These are phyloP conservation scores for Equus quagga DNA, from an alignment of 2,113 vertebrate genomes.

Conservation along the genomic window DNA sequence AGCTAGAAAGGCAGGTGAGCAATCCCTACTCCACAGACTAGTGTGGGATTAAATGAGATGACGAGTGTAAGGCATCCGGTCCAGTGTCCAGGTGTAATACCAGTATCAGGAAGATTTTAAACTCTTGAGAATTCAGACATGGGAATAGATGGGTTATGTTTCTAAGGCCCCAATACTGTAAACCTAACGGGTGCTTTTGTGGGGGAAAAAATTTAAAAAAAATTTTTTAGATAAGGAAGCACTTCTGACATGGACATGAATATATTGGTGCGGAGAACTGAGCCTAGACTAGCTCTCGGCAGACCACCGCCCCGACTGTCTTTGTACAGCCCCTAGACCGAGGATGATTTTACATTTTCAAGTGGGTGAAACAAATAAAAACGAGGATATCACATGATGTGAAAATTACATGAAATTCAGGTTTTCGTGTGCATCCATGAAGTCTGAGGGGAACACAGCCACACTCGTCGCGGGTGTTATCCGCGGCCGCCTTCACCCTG, in stretches of 20 bases:
- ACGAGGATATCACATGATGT: not conserved
- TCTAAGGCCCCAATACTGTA: not conserved
- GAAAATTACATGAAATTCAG: slow-evolving; percentile 8
- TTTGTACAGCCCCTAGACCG: not conserved
- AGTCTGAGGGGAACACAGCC: no score
- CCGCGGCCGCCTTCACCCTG: accelerated
- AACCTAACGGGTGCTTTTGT: not conserved
- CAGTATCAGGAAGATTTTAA: not conserved
- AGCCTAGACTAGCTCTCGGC: not conserved
- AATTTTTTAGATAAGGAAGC: not conserved
- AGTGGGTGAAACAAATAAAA: slow-evolving; percentile 33
- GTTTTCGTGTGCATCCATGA: not conserved
- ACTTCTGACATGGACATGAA: not conserved
- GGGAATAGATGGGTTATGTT: not conserved
- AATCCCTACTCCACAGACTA: not conserved
- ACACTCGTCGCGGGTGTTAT: accelerated
- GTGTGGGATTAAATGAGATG: not conserved
- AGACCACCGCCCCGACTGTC: not conserved
- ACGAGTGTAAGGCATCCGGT: not conserved
- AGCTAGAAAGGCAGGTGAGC: not conserved
- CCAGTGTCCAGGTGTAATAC: not conserved
- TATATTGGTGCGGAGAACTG: not conserved
- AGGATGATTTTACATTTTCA: slow-evolving; percentile 28
- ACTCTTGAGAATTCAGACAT: not conserved
- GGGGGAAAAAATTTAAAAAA: not conserved